Evolutionary conservation across 2,797 vertebrate species (phyloP), one percentile per base, ranked within the genome.

Genomic region (Lithobates sylvaticus): DNA sequence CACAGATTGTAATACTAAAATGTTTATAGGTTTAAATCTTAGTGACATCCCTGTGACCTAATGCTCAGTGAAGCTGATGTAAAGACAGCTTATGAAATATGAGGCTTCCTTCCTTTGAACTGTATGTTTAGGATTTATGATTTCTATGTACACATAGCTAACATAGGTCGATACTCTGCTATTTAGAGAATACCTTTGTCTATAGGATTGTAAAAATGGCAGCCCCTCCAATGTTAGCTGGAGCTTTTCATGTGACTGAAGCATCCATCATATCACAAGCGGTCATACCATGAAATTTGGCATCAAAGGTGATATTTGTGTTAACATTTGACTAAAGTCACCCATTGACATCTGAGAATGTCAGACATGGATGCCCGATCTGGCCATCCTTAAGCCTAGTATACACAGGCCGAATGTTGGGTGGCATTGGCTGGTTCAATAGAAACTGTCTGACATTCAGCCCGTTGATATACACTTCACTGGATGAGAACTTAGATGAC

Each of bases 41-140:
- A 5, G 34, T 74, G 72, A 50, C 72, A 76, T 76, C 58, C 18
- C 76, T 75, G n/a, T 81, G 67, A 68, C 65, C 54, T 76, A 86
- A 81, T 68, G 64, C 78, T 61, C 64, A 42, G n/a, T 15, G 42
- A 54, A 44, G 29, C 26, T 81, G 72, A 81, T 81, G 69, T 39
- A 86, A 81, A 70, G 84, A 61, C 54, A 47, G 65, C 29, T 76
- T 36, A 32, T 81, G 67, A 86, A 76, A 81, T 86, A 72, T 73
- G 73, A 86, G 29, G 67, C 58, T 76, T 32, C 32, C 36, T 83
- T 15, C 68, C 44, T 86, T 70, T 76, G 81, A 77, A 81, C 78
- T 71, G 67, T 15, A 70, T 29, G 29, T 54, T 70, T 21, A 76
- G 76, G 67, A 86, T 82, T 82, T 81, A 86, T 77, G 78, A 64